phyloP scores from a whole-genome alignment of 2,888 invertebrate species.

The Ametastegia equiseti region DNA sequence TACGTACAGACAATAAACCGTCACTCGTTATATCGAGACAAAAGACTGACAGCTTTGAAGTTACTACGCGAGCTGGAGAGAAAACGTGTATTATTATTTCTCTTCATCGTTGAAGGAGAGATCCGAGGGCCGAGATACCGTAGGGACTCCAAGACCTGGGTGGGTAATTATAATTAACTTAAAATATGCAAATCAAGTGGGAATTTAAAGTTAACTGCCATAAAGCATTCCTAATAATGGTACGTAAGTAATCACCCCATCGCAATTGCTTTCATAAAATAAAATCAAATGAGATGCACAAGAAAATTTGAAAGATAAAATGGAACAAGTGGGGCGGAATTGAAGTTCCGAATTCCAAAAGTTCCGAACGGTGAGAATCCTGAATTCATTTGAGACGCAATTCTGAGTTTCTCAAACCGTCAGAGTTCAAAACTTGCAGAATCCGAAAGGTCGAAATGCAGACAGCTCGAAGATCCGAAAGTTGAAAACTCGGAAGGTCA shows the following conservation, averaged over 20 bases:
- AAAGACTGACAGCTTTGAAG: slow-evolving; percentile 34
- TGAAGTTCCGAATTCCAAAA: too few relatives aligned
- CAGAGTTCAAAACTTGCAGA: too few relatives aligned
- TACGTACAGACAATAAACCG: slow-evolving; percentile 37
- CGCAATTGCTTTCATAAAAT: not conserved
- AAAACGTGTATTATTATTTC: slow-evolving; percentile 33
- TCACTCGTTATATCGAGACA: slow-evolving; percentile 34
- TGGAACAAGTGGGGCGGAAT: too few relatives aligned
- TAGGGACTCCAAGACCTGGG: not conserved
- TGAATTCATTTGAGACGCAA: too few relatives aligned
- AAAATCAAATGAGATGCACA: too few relatives aligned
- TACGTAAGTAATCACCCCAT: not conserved
- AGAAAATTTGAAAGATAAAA: too few relatives aligned
- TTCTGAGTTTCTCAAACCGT: too few relatives aligned
- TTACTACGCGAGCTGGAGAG: not conserved
- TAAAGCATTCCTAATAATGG: slow-evolving; percentile 3
- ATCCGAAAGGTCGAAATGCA: too few relatives aligned
- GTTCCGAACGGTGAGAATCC: too few relatives aligned
- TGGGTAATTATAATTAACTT: slow-evolving; percentile 21
- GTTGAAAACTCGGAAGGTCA: too few relatives aligned
- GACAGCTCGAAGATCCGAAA: too few relatives aligned
- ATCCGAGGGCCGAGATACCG: not conserved
- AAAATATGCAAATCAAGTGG: slow-evolving; percentile 32
- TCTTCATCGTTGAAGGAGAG: not conserved
- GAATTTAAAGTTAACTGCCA: slow-evolving; percentile 27